Conservation (phyloP, 2,113 vertebrate genomes). For the Pituophis catenifer region DNA sequence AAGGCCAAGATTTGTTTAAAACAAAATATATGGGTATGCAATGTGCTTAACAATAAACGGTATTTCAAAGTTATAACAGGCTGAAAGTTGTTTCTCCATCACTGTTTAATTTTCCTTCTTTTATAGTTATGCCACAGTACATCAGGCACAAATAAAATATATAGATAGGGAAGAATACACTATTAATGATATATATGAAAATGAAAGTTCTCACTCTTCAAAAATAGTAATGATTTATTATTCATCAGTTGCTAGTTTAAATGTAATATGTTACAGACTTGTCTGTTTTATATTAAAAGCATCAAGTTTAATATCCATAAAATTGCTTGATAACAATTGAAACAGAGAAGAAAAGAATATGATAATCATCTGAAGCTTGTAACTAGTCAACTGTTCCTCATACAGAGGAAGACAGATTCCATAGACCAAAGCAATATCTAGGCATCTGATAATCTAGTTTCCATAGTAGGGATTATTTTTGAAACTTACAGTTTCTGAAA, state of each 20-base stretch:
- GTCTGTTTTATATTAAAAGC: slow-evolving; percentile 40
- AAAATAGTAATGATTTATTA: slow-evolving; percentile 16
- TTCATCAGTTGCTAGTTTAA: slow-evolving; percentile 33
- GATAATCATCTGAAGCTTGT: slow-evolving; percentile 49
- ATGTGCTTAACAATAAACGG: background rate
- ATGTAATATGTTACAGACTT: slow-evolving; percentile 48
- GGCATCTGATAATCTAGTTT: slow-evolving; percentile 48
- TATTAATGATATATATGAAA: background rate
- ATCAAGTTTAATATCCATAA: slow-evolving; percentile 19
- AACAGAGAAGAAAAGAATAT: slow-evolving; percentile 31
- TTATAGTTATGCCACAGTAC: background rate
- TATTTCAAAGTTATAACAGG: background rate
- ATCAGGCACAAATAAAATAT: background rate
- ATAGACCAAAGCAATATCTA: slow-evolving; percentile 28
- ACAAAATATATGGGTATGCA: background rate
- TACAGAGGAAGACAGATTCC: slow-evolving; percentile 49
- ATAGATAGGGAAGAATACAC: background rate
- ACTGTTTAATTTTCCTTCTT: background rate
- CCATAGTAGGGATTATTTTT: slow-evolving; percentile 50
- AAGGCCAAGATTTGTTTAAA: background rate
- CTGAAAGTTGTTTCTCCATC: background rate
- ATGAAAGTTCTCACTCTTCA: background rate
- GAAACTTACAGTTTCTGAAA: slow-evolving; percentile 92
- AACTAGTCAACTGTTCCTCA: slow-evolving; percentile 59
- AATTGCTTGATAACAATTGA: slow-evolving; percentile 39